Evolutionary conservation across 2,888 invertebrate species (phyloP).

Genomic region (Salpingus planirostris): DNA sequence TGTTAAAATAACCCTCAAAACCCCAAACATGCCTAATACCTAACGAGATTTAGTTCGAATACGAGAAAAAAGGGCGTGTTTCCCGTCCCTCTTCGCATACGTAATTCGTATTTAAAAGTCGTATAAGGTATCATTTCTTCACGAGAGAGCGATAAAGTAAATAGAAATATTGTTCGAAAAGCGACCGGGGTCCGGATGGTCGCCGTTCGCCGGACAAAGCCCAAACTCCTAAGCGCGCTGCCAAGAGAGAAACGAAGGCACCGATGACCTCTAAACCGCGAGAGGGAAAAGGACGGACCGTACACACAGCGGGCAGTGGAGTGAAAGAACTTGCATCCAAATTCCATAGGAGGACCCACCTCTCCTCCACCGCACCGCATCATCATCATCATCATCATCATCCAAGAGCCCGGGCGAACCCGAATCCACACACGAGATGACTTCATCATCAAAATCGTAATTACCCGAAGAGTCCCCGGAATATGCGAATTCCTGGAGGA

Average conservation of each 20-base stretch:
- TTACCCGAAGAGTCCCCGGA: too few species aligned
- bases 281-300: constrained; percentile 11
- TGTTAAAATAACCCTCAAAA: too few species aligned
- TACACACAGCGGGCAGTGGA: constrained; percentile 18
- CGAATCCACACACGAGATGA: constrained; percentile 19
- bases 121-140: too few species aligned
- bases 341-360: constrained; percentile 36
- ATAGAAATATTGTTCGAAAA: constrained; percentile 32
- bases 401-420: constrained; percentile 6
- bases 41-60: too few species aligned
- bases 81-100: too few species aligned
- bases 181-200: constrained; percentile 2
- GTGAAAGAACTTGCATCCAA: constrained; percentile 35
- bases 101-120: too few species aligned
- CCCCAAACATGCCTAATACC: too few species aligned
- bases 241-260: constrained; percentile 9
- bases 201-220: constrained; percentile 19
- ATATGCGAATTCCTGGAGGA: too few species aligned
- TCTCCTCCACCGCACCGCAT: too few species aligned
- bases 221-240: constrained; percentile 13
- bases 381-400: constrained; percentile 3
- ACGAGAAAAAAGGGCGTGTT: too few species aligned
- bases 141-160: constrained; percentile 29
- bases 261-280: constrained; percentile 20
- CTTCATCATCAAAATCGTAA: too few species aligned